Evolutionary conservation across 2,113 vertebrate species (phyloP).

Genomic region (Corydoras maculifer): DNA sequence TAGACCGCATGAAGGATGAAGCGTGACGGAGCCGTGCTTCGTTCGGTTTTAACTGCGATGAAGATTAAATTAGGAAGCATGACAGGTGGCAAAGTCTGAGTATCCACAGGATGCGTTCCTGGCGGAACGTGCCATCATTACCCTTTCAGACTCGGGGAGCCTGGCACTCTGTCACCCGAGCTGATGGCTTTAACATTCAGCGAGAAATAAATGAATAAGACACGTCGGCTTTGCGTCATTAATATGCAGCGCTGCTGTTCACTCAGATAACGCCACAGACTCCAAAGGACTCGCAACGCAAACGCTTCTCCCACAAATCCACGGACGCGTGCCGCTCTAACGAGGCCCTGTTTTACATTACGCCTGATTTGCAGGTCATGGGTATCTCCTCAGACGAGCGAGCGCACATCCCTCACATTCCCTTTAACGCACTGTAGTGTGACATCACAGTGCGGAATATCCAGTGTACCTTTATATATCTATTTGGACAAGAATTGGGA

Average conservation of each 20-base stretch:
- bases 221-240: conserved; percentile 22
- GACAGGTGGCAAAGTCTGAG: neutral
- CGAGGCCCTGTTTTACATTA: neutral
- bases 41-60: no score
- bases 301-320: neutral
- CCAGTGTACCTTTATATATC: no score
- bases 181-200: neutral
- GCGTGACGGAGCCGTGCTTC: no score
- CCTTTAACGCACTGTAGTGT: no score
- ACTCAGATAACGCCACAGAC: neutral
- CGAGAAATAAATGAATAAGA: conserved; percentile 37
- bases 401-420: no score
- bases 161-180: conserved; percentile 10
- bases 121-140: conserved; percentile 22
- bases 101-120: neutral
- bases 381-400: no score
- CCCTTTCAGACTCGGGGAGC: neutral
- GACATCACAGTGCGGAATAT: no score
- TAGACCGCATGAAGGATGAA: no score
- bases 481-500: no score
- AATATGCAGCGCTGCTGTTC: conserved; percentile 9
- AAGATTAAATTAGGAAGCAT: neutral
- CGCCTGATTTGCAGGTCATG: no score
- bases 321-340: neutral
- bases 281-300: neutral